Evolutionary conservation across 2,113 vertebrate species (phyloP).

Genomic region (Copsychus sechellarum): DNA sequence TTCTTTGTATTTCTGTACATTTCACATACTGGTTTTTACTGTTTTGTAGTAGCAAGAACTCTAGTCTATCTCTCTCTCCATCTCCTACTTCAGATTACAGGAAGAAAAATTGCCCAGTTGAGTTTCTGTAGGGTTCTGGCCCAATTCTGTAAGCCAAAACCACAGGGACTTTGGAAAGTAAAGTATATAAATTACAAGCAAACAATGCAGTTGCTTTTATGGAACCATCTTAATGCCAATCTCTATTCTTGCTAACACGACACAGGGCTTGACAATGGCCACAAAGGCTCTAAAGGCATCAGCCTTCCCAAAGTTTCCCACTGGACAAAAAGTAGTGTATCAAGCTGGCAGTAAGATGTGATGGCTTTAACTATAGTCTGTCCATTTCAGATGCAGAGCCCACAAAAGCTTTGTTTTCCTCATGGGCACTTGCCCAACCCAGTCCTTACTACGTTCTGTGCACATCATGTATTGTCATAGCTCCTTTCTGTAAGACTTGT

Average conservation of each 20-base stretch:
- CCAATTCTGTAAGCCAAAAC: background rate
- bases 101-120: background rate
- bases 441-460: background rate
- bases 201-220: background rate
- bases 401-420: background rate
- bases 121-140: background rate
- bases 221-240: background rate
- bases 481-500: background rate
- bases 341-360: background rate
- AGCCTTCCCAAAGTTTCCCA: background rate
- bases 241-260: background rate
- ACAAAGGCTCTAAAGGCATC: background rate
- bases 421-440: background rate
- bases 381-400: background rate
- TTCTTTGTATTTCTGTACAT: background rate
- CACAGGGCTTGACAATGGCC: background rate
- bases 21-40: background rate
- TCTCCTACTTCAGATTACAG: background rate
- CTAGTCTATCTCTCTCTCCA: background rate
- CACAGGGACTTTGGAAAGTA: background rate
- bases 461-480: rapidly evolving
- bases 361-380: background rate
- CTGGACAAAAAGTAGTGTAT: background rate
- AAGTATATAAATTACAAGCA: background rate
- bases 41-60: background rate